Conservation (phyloP, 2,888 invertebrate genomes). For the Amphimallon solstitiale region DNA sequence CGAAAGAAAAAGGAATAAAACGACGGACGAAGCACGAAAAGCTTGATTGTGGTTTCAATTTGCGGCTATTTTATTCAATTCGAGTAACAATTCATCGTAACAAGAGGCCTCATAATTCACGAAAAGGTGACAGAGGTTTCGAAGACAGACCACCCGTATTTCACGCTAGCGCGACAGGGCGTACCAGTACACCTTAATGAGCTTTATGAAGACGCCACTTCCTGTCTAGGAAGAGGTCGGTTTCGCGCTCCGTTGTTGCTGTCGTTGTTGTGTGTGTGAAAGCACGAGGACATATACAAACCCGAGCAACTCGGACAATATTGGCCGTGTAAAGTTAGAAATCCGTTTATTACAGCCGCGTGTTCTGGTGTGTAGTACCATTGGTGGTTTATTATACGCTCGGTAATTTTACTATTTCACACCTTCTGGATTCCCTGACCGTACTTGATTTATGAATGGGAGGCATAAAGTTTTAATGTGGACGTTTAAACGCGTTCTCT, state of each 20-base stretch:
- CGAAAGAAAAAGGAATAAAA: constrained; percentile 19
- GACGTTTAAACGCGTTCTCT: too few relatives aligned
- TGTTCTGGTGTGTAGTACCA: too few relatives aligned
- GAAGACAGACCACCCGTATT: constrained; percentile 50
- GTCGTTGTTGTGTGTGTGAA: too few relatives aligned
- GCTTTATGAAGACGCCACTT: constrained; percentile 46
- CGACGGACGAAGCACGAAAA: neutral
- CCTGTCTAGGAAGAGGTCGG: constrained; percentile 35
- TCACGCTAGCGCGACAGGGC: constrained; percentile 46
- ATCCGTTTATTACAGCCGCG: too few relatives aligned
- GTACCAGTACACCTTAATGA: constrained; percentile 46
- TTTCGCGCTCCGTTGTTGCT: neutral
- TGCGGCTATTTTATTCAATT: constrained; percentile 47
- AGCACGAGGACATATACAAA: constrained; percentile 4
- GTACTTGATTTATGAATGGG: constrained; percentile 11
- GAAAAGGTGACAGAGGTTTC: constrained; percentile 43
- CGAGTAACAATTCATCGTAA: constrained; percentile 48
- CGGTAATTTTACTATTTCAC: constrained; percentile 13
- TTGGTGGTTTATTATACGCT: neutral
- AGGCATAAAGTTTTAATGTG: neutral
- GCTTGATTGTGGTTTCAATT: constrained; percentile 45
- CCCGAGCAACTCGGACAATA: constrained; percentile 29
- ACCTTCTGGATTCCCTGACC: constrained; percentile 12
- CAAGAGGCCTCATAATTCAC: constrained; percentile 49
- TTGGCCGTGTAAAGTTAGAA: neutral